Conservation (phyloP, 2,797 vertebrate genomes). For the Lemur catta region DNA sequence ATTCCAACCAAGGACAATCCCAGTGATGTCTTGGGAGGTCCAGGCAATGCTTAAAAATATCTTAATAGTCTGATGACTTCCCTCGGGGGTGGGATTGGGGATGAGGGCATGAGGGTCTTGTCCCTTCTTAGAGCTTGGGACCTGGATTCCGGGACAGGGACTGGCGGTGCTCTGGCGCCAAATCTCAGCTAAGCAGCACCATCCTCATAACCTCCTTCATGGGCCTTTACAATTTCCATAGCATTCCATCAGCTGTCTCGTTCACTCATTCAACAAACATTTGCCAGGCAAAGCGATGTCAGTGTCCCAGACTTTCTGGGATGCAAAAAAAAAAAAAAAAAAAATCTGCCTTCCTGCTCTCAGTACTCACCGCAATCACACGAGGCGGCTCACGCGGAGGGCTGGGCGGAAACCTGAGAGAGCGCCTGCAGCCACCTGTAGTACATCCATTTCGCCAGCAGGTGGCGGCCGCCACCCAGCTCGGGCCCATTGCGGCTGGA, state of each 20-base stretch:
- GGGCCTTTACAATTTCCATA: background rate
- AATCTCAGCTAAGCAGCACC: no score
- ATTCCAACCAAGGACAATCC: background rate
- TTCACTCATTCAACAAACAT: background rate
- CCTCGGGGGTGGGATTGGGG: no score
- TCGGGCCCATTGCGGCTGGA: background rate
- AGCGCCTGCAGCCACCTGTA: background rate
- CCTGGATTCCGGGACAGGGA: background rate
- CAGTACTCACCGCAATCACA: no score
- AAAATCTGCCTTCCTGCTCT: no score
- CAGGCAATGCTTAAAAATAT: background rate
- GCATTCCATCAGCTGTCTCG: background rate
- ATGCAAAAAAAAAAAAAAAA: background rate
- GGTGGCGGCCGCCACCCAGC: background rate
- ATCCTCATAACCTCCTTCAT: background rate
- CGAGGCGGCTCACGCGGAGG: fast-evolving
- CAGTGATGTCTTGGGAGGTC: background rate
- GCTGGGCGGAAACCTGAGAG: fast-evolving
- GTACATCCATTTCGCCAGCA: fast-evolving
- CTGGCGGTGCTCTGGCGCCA: background rate
- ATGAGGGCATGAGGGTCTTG: background rate
- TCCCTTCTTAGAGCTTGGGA: background rate
- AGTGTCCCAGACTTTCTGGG: no score
- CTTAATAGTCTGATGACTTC: background rate
- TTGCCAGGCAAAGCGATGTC: background rate